A percentile compares a stretch with the other conserved stretches of the same genome.
These are phyloP conservation scores for Shargacucullia verbasci DNA, from an alignment of 2,888 invertebrate species.

Conservation along the genomic window DNA sequence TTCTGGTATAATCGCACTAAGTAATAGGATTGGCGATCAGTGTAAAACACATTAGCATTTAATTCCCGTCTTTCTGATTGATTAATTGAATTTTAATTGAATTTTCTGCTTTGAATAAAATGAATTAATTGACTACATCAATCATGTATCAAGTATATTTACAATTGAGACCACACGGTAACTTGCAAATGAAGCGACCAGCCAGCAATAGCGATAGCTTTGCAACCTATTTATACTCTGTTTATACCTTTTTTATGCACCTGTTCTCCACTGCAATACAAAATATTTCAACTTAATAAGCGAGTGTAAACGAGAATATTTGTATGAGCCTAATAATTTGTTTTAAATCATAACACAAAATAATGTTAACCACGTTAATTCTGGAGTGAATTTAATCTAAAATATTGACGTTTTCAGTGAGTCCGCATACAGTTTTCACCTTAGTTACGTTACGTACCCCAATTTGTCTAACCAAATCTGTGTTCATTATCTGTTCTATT, in stretches of 20 bases:
- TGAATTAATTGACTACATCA: conserved; percentile 45
- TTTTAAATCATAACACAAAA: neutral
- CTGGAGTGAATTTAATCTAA: no score
- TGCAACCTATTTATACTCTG: conserved; percentile 31
- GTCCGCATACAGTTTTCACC: conserved; percentile 35
- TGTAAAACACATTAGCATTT: no score
- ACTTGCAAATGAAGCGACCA: conserved; percentile 39
- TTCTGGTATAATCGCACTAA: no score
- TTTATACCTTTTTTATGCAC: no score
- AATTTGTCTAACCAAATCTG: conserved; percentile 57
- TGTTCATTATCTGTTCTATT: conserved; percentile 75
- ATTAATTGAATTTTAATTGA: conserved; percentile 27
- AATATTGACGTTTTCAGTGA: conserved; percentile 25
- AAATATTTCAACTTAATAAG: no score
- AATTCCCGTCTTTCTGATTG: conserved; percentile 33
- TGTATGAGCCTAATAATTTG: no score
- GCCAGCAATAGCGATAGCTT: conserved; percentile 36
- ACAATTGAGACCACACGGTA: conserved; percentile 53
- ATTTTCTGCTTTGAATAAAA: conserved; percentile 45
- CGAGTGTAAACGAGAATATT: no score
- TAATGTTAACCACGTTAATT: no score
- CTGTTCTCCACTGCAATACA: no score
- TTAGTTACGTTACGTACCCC: conserved; percentile 23
- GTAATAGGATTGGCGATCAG: no score
- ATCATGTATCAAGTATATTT: conserved; percentile 43